Conservation (phyloP, 2,888 invertebrate species). For the Lithophane ornitopus region DNA sequence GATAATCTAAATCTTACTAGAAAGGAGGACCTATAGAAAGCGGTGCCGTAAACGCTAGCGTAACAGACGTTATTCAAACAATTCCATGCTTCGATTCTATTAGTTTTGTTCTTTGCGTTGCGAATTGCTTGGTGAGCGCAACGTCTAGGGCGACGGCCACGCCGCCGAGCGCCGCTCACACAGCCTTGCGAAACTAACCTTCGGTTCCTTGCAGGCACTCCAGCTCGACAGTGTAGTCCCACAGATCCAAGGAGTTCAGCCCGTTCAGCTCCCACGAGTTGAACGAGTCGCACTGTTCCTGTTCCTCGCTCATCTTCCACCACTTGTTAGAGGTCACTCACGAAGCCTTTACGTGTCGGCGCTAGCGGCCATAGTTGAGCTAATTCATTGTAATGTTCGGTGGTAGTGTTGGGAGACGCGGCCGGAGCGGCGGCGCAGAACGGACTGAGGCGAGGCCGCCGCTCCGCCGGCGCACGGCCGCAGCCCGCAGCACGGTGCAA, state of each 20-base stretch:
- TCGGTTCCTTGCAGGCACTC: constrained; percentile 94
- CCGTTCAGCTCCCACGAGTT: constrained; percentile 90
- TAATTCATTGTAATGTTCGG: constrained; percentile 65
- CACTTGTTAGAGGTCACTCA: constrained; percentile 76
- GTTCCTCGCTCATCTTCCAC: constrained; percentile 86
- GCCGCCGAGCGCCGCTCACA: constrained; percentile 75
- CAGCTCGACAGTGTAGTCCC: constrained; percentile 96
- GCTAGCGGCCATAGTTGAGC: constrained; percentile 78
- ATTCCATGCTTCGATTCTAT: constrained; percentile 76
- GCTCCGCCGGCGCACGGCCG: constrained; percentile 75
- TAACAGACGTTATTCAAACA: constrained; percentile 72
- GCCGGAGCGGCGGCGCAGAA: constrained; percentile 65
- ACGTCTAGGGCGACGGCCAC: constrained; percentile 62
- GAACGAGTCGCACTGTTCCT: constrained; percentile 85
- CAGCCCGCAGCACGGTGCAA: constrained; percentile 75
- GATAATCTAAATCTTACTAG: constrained; percentile 60
- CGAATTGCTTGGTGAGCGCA: constrained; percentile 70
- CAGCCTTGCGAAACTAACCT: constrained; percentile 91
- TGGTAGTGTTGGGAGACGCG: constrained; percentile 65
- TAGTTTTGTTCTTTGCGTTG: constrained; percentile 75
- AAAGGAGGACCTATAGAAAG: constrained; percentile 67
- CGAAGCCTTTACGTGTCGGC: constrained; percentile 72
- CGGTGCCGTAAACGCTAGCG: constrained; percentile 67
- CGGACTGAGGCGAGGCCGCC: constrained; percentile 74
- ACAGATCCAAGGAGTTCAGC: constrained; percentile 94